Evolutionary conservation across 2,888 invertebrate genomes (phyloP), one percentile per base, ranked within the genome.

Genomic region (Frankliniella fusca): DNA sequence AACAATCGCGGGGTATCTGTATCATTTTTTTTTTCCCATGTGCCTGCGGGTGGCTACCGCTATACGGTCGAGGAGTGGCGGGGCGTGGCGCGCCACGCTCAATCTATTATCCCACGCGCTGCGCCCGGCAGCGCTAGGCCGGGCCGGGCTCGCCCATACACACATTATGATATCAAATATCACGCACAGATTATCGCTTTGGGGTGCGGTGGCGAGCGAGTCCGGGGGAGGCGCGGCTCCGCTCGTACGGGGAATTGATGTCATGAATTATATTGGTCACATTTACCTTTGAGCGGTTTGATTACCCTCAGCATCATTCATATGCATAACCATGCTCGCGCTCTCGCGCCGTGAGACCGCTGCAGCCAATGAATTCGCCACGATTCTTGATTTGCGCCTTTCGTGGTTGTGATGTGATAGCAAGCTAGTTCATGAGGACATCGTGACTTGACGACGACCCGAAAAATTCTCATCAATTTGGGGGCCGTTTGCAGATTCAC

Each of bases 91-190:
- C 18, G 54, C 54, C 8, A 5, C 3, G 38, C 38, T 38, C 38
- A 38, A 38, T 38, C 38, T 38, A 38, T 38, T 38, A 38, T 38
- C 38, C 38, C 38, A 38, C 38, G 54, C 54, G 54, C 50, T 15
- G 50, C 15, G 50, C 50, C 50, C 10, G 9, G 50, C 50, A 9
- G 50, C 50, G 50, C 50, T 15, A 15, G 12, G 54, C 54, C 8
- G 54, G 5, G 54, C 54, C 8, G 54, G 12, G 3, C 70, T 38
- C 23, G 70, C 23, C 70, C 23, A 23, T 27, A 76, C 70, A 76
- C 70, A 76, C 70, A 76, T 76, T 76, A 76, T 76, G 70, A 76
- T 76, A 76, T 76, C 70, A 76, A 76, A 76, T 76, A 76, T 76
- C 70, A 27, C 23, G 70, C 70, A 27, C 70, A 27, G 70, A 23